phyloP scores from a whole-genome alignment of 2,797 vertebrate species.

The Percopsis omiscomaycus region DNA sequence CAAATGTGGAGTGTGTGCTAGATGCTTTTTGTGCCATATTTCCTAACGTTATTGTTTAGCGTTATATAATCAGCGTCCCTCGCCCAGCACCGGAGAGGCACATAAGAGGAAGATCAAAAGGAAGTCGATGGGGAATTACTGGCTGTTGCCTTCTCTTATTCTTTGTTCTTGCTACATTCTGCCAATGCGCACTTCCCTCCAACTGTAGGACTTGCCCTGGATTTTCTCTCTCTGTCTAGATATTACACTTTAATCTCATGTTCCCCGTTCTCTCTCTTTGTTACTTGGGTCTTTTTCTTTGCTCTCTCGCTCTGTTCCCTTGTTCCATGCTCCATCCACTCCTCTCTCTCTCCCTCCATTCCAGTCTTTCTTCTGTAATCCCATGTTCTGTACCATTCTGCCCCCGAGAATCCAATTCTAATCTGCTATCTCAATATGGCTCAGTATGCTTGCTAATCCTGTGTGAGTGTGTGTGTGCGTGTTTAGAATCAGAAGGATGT shows the following conservation, averaged over 20 bases:
- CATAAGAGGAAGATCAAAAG: conserved; percentile 72
- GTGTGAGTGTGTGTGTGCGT: conserved; percentile 16
- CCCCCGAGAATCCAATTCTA: conserved; percentile 60
- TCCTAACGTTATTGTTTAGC: conserved; percentile 44
- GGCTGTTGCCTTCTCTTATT: conserved; percentile 61
- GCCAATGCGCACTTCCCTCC: conserved; percentile 61
- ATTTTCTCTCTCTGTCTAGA: conserved; percentile 57
- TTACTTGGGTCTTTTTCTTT: conserved; percentile 34
- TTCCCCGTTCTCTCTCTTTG: conserved; percentile 47
- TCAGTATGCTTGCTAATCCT: conserved; percentile 58
- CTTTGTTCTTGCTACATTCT: conserved; percentile 70
- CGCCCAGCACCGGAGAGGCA: conserved; percentile 54
- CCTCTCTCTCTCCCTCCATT: conserved; percentile 31
- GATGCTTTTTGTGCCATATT: conserved; percentile 30
- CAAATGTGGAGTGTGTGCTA: conserved; percentile 36
- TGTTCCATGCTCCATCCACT: conserved; percentile 39
- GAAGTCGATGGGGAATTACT: conserved; percentile 56
- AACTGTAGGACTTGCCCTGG: conserved; percentile 64
- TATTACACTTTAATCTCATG: conserved; percentile 73
- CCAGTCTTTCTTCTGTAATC: conserved; percentile 64
- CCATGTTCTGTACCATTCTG: conserved; percentile 57
- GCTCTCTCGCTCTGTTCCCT: conserved; percentile 28
- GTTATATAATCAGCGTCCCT: conserved; percentile 63
- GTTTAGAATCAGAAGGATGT: conserved; percentile 42
- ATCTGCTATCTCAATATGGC: conserved; percentile 68